Percentiles rank a stretch among this genome's conserved stretches.
phyloP scores from a whole-genome alignment of 2,797 vertebrate genomes.

The Cheirogaleus major region DNA sequence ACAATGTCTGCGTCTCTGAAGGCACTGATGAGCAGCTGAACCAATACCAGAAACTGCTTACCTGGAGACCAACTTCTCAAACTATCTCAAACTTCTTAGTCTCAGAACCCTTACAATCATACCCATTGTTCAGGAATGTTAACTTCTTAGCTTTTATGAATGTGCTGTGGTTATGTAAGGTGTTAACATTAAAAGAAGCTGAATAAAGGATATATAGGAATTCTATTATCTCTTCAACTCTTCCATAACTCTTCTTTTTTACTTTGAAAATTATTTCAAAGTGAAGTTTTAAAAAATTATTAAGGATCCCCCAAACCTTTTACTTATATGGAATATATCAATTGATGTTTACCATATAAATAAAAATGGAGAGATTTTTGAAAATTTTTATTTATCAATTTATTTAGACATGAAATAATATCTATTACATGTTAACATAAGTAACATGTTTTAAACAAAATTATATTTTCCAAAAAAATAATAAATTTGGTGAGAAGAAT shows the following conservation, averaged over 20 bases:
- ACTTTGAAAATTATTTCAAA: slow-evolving; percentile 26
- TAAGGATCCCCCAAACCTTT: background rate
- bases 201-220: background rate
- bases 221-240: background rate
- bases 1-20: background rate
- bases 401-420: slow-evolving; percentile 3
- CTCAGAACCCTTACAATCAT: background rate
- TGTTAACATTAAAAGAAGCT: background rate
- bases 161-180: background rate
- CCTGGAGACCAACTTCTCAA: background rate
- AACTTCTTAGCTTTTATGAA: background rate
- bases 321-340: background rate
- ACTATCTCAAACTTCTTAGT: background rate
- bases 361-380: background rate
- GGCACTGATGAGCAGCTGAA: background rate
- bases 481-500: background rate
- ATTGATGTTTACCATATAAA: background rate
- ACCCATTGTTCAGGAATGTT: background rate
- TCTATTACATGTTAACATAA: background rate
- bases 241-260: background rate
- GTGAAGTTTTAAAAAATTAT: background rate
- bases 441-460: background rate
- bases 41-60: background rate
- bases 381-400: background rate
- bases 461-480: background rate